Evolutionary conservation across 2,888 invertebrate genomes (phyloP).

Genomic region (Chaitophorus viminalis): DNA sequence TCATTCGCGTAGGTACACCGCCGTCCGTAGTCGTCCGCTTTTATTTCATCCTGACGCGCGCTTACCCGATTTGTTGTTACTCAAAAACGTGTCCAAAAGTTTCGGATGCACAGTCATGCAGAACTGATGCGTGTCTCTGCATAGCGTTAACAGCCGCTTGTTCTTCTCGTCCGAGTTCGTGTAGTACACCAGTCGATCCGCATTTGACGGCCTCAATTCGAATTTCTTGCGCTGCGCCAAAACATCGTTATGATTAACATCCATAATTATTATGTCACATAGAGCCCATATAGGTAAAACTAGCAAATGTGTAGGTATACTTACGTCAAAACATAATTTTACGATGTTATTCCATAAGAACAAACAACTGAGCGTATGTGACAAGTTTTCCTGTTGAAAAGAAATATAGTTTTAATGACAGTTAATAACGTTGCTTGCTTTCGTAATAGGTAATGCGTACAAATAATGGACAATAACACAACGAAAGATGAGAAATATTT

Average conservation of each 20-base stretch:
- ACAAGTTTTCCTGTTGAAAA: conserved; percentile 65
- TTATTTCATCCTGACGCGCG: conserved; percentile 72
- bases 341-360: conserved; percentile 97
- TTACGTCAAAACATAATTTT: conserved; percentile 90
- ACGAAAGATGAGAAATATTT: too few species aligned
- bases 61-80: conserved; percentile 47
- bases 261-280: too few species aligned
- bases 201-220: conserved; percentile 89
- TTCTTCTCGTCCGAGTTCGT: conserved; percentile 94
- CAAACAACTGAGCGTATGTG: conserved; percentile 75
- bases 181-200: conserved; percentile 85
- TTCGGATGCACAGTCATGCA: conserved; percentile 91
- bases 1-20: background rate
- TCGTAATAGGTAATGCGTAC: too few species aligned
- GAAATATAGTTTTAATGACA: background rate
- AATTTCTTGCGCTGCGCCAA: conserved; percentile 85
- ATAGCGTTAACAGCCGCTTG: conserved; percentile 86
- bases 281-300: too few species aligned
- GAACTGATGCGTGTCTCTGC: conserved; percentile 94
- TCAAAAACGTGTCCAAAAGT: conserved; percentile 67
- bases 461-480: too few species aligned
- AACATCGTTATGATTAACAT: conserved; percentile 12
- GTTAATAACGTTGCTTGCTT: too few species aligned
- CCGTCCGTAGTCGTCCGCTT: background rate
- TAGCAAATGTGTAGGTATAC: conserved; percentile 64